Conservation (phyloP, 2,797 vertebrate species). For the Psittacula echo region DNA sequence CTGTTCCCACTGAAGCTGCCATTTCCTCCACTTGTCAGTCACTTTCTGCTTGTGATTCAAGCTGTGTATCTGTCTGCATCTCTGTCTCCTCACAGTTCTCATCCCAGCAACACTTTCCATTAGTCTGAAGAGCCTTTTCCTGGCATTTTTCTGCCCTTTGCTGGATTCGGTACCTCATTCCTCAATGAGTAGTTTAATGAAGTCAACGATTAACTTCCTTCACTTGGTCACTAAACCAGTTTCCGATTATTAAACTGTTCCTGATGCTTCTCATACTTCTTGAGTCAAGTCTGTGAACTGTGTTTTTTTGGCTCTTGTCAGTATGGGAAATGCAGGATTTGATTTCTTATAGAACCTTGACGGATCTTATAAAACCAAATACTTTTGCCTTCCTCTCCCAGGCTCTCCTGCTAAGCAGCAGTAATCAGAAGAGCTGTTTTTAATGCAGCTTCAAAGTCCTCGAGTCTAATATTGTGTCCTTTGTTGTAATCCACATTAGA, state of each 20-base stretch:
- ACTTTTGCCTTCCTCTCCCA: background rate
- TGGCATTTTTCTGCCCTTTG: background rate
- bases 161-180: background rate
- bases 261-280: background rate
- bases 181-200: background rate
- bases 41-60: conserved; percentile 51
- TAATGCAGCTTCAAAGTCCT: background rate
- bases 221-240: background rate
- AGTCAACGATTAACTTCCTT: conserved; percentile 5
- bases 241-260: background rate
- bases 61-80: background rate
- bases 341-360: background rate
- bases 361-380: background rate
- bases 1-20: background rate
- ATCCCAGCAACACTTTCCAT: background rate
- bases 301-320: background rate
- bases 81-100: background rate
- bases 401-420: background rate
- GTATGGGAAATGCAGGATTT: fast-evolving
- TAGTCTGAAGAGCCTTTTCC: background rate
- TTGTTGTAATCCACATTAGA: background rate
- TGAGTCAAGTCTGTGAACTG: background rate
- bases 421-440: background rate
- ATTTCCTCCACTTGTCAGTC: conserved; percentile 35
- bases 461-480: background rate